Evolutionary conservation across 2,797 vertebrate species (phyloP).

Genomic region (Smutsia temminckii): DNA sequence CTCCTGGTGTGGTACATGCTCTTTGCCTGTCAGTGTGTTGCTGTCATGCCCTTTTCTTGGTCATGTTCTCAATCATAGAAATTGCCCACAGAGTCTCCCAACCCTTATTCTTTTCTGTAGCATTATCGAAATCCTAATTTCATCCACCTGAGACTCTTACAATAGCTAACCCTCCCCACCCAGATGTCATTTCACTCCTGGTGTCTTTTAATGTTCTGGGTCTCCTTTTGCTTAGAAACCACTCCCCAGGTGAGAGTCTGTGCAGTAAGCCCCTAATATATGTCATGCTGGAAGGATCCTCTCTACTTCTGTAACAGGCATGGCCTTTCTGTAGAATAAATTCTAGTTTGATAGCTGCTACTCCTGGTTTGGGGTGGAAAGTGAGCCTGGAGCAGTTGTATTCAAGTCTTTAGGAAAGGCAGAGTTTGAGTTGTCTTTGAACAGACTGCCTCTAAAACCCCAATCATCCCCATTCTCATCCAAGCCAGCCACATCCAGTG

Average conservation of each 20-base stretch:
- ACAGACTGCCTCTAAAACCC: background rate
- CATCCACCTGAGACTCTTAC: background rate
- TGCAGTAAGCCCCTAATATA: background rate
- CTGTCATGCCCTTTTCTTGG: background rate
- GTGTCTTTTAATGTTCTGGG: background rate
- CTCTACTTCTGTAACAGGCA: background rate
- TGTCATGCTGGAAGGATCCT: background rate
- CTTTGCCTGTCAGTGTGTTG: background rate
- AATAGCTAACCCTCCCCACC: background rate
- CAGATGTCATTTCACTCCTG: background rate
- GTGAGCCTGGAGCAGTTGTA: background rate
- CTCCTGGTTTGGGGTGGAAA: background rate
- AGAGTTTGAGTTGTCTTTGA: conserved; percentile 5
- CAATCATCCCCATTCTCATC: background rate
- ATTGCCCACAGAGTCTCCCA: background rate
- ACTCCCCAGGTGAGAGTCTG: background rate
- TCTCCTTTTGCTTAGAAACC: background rate
- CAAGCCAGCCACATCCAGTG: background rate
- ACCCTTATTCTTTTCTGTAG: background rate
- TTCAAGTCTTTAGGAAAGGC: background rate
- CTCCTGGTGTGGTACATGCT: background rate
- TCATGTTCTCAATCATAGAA: background rate
- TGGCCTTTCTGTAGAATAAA: background rate
- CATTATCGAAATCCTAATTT: background rate
- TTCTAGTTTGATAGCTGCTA: background rate